phyloP scores from a whole-genome alignment of 1,140 invertebrate species.

The Diabrotica undecimpunctata region DNA sequence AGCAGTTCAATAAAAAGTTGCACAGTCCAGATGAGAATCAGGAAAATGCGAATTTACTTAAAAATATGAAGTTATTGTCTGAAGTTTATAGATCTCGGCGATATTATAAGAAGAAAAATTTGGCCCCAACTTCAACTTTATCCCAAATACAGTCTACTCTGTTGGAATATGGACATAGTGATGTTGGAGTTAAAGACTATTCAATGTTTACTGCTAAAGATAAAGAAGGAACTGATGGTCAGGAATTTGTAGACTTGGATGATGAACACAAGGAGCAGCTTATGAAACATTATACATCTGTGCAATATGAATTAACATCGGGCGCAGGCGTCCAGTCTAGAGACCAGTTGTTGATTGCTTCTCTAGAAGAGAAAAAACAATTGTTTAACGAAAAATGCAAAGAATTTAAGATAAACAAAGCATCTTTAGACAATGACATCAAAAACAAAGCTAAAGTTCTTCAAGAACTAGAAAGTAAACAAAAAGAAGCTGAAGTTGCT shows the following conservation, averaged over 20 bases:
- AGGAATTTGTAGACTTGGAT: slow-evolving; percentile 49
- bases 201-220: slow-evolving; percentile 14
- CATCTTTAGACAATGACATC: slow-evolving; percentile 44
- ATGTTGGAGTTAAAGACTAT: not conserved
- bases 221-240: slow-evolving; percentile 17
- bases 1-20: slow-evolving; percentile 79
- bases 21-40: slow-evolving; percentile 54
- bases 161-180: slow-evolving; percentile 58
- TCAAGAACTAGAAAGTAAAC: slow-evolving; percentile 29
- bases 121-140: slow-evolving; percentile 50
- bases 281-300: slow-evolving; percentile 55
- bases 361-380: slow-evolving; percentile 55
- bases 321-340: slow-evolving; percentile 41
- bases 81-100: slow-evolving; percentile 57
- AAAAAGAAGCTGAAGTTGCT: slow-evolving; percentile 28
- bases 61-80: slow-evolving; percentile 52
- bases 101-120: slow-evolving; percentile 55
- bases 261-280: slow-evolving; percentile 54
- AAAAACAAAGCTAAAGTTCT: slow-evolving; percentile 23
- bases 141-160: slow-evolving; percentile 58
- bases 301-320: slow-evolving; percentile 46
- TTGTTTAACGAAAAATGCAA: slow-evolving; percentile 49
- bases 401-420: slow-evolving; percentile 48
- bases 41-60: slow-evolving; percentile 50
- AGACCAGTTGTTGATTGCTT: slow-evolving; percentile 53